Evolutionary conservation across 2,888 invertebrate species (phyloP).

Genomic region (Zaprionus obscuricornis): DNA sequence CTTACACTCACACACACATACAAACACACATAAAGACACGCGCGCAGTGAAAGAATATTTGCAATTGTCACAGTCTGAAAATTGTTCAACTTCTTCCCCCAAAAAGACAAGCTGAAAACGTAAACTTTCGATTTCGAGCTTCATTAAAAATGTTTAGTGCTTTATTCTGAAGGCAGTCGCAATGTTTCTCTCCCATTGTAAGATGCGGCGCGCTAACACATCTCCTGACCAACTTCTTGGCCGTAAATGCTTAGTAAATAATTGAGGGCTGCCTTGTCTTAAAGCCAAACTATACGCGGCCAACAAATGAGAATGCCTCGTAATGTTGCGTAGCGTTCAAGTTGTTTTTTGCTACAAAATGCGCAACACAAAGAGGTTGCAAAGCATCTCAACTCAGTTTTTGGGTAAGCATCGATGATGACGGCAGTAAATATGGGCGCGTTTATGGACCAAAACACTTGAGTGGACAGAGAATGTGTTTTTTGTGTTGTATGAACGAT

Average conservation of each 20-base stretch:
- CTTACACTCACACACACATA: background rate
- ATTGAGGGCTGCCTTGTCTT: slow-evolving; percentile 43
- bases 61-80: slow-evolving; percentile 43
- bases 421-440: slow-evolving; percentile 44
- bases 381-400: background rate
- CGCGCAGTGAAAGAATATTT: too few species aligned
- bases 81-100: slow-evolving; percentile 26
- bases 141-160: slow-evolving; percentile 74
- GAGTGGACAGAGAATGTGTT: slow-evolving; percentile 28
- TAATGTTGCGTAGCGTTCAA: slow-evolving; percentile 15
- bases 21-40: slow-evolving; percentile 22
- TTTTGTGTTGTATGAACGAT: too few species aligned
- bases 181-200: background rate
- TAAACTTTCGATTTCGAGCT: slow-evolving; percentile 68
- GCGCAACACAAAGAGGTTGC: background rate
- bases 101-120: slow-evolving; percentile 4
- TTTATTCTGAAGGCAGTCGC: slow-evolving; percentile 28
- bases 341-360: background rate
- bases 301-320: slow-evolving; percentile 28
- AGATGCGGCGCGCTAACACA: background rate
- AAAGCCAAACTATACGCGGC: slow-evolving; percentile 47
- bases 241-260: slow-evolving; percentile 49
- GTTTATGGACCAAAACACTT: slow-evolving; percentile 45
- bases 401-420: slow-evolving; percentile 36
- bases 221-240: slow-evolving; percentile 7